Evolutionary conservation across 2,113 vertebrate genomes (phyloP).

Genomic region (Coracopsis vasa): DNA sequence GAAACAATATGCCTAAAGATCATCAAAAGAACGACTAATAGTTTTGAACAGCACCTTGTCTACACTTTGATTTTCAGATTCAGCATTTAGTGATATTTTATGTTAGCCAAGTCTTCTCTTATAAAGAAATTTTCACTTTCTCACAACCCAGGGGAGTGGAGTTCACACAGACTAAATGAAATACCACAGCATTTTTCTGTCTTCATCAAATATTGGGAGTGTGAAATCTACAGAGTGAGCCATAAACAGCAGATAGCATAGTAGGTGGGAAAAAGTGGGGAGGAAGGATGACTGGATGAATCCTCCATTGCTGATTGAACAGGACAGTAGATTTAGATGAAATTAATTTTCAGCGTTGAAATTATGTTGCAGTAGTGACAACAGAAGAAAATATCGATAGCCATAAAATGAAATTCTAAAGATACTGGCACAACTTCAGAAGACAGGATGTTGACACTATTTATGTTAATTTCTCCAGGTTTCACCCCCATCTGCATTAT

Average conservation of each 20-base stretch:
- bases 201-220: not conserved
- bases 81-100: not conserved
- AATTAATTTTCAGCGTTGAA: conserved; percentile 66
- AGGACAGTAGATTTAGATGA: conserved; percentile 49
- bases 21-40: not conserved
- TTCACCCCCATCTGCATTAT: conserved; percentile 29
- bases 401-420: conserved; percentile 59
- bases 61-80: not conserved
- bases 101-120: not conserved
- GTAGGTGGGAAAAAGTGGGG: not conserved
- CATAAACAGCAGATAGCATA: conserved; percentile 11
- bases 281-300: conserved; percentile 15
- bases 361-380: conserved; percentile 34
- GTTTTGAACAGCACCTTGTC: not conserved
- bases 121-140: conserved; percentile 26
- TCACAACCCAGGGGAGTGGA: not conserved
- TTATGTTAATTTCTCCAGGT: conserved; percentile 66
- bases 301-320: not conserved
- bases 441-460: conserved; percentile 34
- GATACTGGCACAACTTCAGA: conserved; percentile 49
- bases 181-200: not conserved
- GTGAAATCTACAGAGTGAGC: conserved; percentile 49
- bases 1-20: not conserved
- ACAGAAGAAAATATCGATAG: conserved; percentile 62
- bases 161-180: conserved; percentile 19